Percentiles rank a stretch among this genome's conserved stretches.
These are phyloP conservation scores for Cololabis saira DNA, from an alignment of 2,113 vertebrate genomes.

Conservation along the genomic window DNA sequence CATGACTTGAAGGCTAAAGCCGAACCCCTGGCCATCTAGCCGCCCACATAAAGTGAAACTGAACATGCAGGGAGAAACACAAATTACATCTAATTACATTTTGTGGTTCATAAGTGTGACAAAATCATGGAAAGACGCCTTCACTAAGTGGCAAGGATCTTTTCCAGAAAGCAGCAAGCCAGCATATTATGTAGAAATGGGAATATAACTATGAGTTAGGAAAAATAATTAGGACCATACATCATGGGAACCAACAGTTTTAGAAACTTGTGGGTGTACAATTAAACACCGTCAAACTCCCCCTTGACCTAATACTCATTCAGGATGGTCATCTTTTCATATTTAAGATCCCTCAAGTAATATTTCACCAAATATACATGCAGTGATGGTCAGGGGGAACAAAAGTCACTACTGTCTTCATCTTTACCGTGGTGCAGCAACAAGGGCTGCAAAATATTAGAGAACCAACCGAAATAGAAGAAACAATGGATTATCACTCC, in stretches of 20 bases:
- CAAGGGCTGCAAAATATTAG: not conserved
- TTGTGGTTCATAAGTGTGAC: constrained; percentile 33
- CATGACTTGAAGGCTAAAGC: not conserved
- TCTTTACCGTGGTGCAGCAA: not conserved
- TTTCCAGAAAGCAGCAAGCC: constrained; percentile 9
- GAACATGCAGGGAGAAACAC: not conserved
- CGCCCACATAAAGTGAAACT: constrained; percentile 7
- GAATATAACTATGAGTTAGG: constrained; percentile 23
- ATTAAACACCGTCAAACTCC: not conserved
- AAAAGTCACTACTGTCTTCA: no score
- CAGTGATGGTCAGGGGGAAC: not conserved
- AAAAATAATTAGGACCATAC: constrained; percentile 35
- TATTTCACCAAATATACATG: not conserved
- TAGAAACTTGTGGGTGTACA: constrained; percentile 17
- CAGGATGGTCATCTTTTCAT: not conserved
- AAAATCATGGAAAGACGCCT: constrained; percentile 37
- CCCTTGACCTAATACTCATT: not conserved
- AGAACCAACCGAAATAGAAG: no score
- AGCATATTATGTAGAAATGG: constrained; percentile 39
- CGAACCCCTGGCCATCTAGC: not conserved
- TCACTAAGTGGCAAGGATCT: constrained; percentile 21
- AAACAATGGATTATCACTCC: not conserved
- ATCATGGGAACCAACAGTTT: constrained; percentile 28
- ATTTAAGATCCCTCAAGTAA: not conserved
- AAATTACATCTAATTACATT: constrained; percentile 26